Evolutionary conservation across 2,888 invertebrate species (phyloP).

Genomic region (Trichacis sp.): DNA sequence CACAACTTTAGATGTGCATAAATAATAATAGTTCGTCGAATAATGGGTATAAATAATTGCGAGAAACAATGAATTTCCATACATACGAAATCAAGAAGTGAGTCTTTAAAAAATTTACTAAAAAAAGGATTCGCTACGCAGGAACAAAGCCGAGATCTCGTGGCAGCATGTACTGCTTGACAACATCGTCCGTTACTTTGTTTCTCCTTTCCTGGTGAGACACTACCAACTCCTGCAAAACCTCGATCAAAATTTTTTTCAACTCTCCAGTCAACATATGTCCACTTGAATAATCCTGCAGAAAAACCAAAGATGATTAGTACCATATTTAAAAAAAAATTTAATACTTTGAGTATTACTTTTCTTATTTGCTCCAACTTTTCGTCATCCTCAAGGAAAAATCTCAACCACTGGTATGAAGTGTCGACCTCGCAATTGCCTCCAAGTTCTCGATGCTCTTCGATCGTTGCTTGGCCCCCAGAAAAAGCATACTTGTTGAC

Average conservation of each 20-base stretch:
- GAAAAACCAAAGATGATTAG: too few species aligned
- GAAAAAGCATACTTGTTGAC: slow-evolving; percentile 98
- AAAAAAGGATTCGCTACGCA: slow-evolving; percentile 14
- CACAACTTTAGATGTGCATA: too few species aligned
- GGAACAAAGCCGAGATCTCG: slow-evolving; percentile 77
- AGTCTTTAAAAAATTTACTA: too few species aligned
- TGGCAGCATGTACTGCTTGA: slow-evolving; percentile 87
- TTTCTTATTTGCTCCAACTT: slow-evolving; percentile 80
- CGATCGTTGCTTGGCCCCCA: slow-evolving; percentile 92
- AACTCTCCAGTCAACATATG: slow-evolving; percentile 93
- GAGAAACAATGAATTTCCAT: slow-evolving; percentile 48
- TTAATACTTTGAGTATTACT: slow-evolving; percentile 67
- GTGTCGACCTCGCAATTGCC: slow-evolving; percentile 98
- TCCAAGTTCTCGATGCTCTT: slow-evolving; percentile 90
- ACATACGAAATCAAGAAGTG: slow-evolving; percentile 51
- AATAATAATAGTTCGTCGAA: too few species aligned
- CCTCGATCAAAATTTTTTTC: slow-evolving; percentile 89
- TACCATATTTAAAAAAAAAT: too few species aligned
- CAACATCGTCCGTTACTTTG: slow-evolving; percentile 85
- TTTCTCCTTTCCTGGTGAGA: slow-evolving; percentile 86
- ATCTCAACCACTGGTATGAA: slow-evolving; percentile 92
- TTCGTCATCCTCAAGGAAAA: slow-evolving; percentile 95
- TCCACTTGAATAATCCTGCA: slow-evolving; percentile 72
- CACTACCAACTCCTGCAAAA: slow-evolving; percentile 81
- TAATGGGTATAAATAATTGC: too few species aligned